Percentiles rank a stretch among this genome's conserved stretches.
Conservation (phyloP, 2,888 invertebrate genomes). For the Coremacera marginata region DNA sequence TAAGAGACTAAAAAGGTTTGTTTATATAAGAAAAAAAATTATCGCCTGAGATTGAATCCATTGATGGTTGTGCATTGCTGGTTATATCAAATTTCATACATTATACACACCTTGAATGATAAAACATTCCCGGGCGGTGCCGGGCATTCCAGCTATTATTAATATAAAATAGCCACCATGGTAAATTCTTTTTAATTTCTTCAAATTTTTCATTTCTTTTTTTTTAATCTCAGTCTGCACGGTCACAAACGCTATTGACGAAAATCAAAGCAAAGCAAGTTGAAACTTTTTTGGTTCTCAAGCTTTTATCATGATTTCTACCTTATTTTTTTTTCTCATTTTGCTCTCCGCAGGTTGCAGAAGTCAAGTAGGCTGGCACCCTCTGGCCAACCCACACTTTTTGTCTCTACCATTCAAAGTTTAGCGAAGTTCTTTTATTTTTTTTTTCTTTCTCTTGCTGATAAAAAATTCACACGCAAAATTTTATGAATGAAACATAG, state of each 20-base stretch:
- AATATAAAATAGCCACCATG: neutral
- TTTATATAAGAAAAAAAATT: too few species aligned
- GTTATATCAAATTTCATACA: too few species aligned
- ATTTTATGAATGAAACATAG: conserved; percentile 39
- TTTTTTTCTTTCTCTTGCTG: too few species aligned
- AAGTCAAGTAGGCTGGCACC: conserved; percentile 50
- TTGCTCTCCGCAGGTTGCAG: conserved; percentile 48
- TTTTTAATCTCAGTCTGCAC: too few species aligned
- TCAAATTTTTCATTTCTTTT: neutral
- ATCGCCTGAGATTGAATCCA: too few species aligned
- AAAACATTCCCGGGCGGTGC: too few species aligned
- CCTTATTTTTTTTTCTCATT: neutral
- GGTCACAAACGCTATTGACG: neutral
- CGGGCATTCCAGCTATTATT: too few species aligned
- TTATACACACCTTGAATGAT: too few species aligned
- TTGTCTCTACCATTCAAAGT: neutral
- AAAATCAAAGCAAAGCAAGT: neutral
- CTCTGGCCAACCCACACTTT: conserved; percentile 18
- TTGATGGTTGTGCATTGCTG: too few species aligned
- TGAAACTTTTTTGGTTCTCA: conserved; percentile 11
- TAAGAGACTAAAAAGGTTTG: too few species aligned
- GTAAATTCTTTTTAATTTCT: neutral
- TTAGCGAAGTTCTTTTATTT: neutral
- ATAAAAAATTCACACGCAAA: conserved; percentile 33
- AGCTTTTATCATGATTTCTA: neutral